Percentiles rank a stretch among this genome's conserved stretches.
phyloP scores from a whole-genome alignment of 1,140 invertebrate species.

The Saccostrea glomerata region DNA sequence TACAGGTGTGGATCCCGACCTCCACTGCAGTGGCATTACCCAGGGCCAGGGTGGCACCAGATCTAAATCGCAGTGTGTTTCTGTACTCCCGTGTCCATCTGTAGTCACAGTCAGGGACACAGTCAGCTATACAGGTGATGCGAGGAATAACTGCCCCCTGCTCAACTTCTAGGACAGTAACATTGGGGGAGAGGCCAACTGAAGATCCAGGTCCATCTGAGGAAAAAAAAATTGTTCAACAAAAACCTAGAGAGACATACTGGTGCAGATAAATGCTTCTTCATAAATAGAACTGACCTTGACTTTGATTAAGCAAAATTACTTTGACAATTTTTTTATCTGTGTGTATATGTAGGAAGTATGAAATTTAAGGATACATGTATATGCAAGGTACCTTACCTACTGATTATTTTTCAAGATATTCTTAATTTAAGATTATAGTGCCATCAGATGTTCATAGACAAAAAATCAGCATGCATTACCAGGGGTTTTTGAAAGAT shows the following conservation, averaged over 20 bases:
- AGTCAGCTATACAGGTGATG: background rate
- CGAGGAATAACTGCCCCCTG: background rate
- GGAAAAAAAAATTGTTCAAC: background rate
- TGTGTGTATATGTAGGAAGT: too few species aligned
- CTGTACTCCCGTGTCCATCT: background rate
- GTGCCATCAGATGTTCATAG: too few species aligned
- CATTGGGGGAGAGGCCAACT: background rate
- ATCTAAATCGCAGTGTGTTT: background rate
- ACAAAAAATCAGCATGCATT: too few species aligned
- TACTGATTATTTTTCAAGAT: too few species aligned
- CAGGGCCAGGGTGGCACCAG: background rate
- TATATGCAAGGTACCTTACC: too few species aligned
- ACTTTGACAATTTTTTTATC: too few species aligned
- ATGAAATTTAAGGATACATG: too few species aligned
- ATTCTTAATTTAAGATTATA: too few species aligned
- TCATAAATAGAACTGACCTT: too few species aligned
- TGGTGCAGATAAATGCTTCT: too few species aligned
- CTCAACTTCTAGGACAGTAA: background rate
- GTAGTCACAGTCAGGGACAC: background rate
- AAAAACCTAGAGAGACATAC: background rate
- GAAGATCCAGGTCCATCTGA: constrained; percentile 1
- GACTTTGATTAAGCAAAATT: too few species aligned
- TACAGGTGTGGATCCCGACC: background rate
- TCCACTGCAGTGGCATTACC: background rate
- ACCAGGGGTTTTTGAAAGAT: too few species aligned